Base-by-base conservation (phyloP, 1,140 invertebrate genomes). In the Ditylenchus dipsaci region DNA sequence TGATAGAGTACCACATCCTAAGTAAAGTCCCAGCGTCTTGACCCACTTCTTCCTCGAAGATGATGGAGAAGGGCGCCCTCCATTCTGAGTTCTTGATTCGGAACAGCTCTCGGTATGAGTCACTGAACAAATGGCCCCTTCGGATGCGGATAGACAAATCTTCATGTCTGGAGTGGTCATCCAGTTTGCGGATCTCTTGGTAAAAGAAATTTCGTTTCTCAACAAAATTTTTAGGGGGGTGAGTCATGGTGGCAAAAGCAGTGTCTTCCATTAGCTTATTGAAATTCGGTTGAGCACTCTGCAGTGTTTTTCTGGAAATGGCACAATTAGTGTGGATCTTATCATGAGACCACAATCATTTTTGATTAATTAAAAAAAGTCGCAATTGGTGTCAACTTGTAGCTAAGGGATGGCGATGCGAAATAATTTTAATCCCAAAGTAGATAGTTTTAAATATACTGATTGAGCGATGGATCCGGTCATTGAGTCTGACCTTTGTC, bases 11-110 rank as follows among this genome's bases (percentile, higher is more conserved):
- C 92, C 92, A 95, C 82, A 95, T 92, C 74, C 92, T 85, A 1
- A 95, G 84, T 49, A 95, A 85, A 63, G 92, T 92, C 75, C 92
- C 73, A 56, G 92, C 92, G 85, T 95, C 92, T 84, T 95, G 92
- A 5, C 91, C 92, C 85, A 93, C 91, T 84, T 94, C 91, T 71
- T 91, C 91, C 88, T 95, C 91, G 85, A 95, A 95, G 0, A 93
- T 91, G 78, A 95, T 93, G 83, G 93, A 95, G 83, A 95, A 93
- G 57, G 91, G 84, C 84, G 93, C 92, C 81, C 93, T 93, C 92
- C 92, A 95, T 83, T 95, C 92, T 76, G 92, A 90, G 9, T 90
- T 87, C 43, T 89, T 87, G 60, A 91, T 86, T 45, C 92, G 87
- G 79, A 92, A 91, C 9, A 95, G 85, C 80, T 94, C 91, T 29